Evolutionary conservation across 2,888 invertebrate genomes (phyloP).

Genomic region (Meteorus colon): DNA sequence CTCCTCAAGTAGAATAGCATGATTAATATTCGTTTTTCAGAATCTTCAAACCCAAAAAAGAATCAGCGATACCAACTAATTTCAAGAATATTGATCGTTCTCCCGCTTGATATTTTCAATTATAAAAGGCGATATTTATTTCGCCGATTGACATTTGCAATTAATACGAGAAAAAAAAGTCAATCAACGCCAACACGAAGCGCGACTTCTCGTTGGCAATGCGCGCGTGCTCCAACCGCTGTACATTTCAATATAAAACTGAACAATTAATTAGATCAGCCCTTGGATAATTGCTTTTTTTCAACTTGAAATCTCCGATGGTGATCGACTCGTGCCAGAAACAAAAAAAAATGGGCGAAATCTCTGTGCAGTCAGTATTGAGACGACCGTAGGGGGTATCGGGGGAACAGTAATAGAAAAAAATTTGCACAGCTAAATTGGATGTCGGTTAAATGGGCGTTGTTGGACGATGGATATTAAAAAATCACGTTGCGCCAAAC

Average conservation of each 20-base stretch:
- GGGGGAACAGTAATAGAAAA: constrained; percentile 50
- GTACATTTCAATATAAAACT: constrained; percentile 55
- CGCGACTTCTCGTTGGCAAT: constrained; percentile 45
- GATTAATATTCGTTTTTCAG: too few species aligned
- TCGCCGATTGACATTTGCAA: constrained; percentile 23
- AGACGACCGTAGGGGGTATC: constrained; percentile 25
- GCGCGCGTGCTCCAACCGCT: constrained; percentile 37
- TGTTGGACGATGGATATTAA: constrained; percentile 52
- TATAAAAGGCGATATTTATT: background rate
- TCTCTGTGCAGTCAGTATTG: constrained; percentile 25
- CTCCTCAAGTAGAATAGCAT: too few species aligned
- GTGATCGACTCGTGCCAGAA: constrained; percentile 47
- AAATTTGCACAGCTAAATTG: constrained; percentile 55
- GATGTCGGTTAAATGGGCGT: constrained; percentile 56
- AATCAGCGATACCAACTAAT: background rate
- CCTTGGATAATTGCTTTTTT: constrained; percentile 56
- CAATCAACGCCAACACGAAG: constrained; percentile 37
- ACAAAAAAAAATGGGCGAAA: constrained; percentile 28
- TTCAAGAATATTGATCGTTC: background rate
- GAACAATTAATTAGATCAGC: constrained; percentile 55
- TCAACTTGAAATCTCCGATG: constrained; percentile 47
- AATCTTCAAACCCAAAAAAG: background rate
- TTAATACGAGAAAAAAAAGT: constrained; percentile 28
- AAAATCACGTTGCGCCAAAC: constrained; percentile 50
- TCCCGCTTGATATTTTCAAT: constrained; percentile 1